These are phyloP conservation scores for Rhyacichthys aspro DNA, from an alignment of 2,797 vertebrate species.

Conservation along the genomic window DNA sequence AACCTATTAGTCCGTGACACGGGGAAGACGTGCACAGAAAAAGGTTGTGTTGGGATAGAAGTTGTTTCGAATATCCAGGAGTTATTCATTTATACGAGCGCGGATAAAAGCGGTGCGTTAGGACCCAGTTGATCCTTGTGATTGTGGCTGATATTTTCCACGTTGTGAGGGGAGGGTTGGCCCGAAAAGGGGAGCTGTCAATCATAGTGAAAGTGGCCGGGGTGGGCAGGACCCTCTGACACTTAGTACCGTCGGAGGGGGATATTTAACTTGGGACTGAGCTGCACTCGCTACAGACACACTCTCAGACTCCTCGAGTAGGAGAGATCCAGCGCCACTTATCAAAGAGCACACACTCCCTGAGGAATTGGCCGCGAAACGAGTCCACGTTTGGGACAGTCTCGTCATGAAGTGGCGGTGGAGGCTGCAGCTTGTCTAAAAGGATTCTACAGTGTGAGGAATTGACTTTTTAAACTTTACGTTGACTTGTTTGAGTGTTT, in stretches of 20 bases:
- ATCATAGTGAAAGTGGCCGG: slow-evolving; percentile 82
- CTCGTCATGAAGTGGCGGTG: slow-evolving; percentile 62
- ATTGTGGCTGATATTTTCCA: slow-evolving; percentile 80
- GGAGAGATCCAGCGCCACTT: slow-evolving; percentile 70
- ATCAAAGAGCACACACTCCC: slow-evolving; percentile 68
- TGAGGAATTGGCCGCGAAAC: slow-evolving; percentile 63
- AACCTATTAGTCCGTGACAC: slow-evolving; percentile 65
- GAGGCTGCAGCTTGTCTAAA: slow-evolving; percentile 57
- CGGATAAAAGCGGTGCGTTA: slow-evolving; percentile 60
- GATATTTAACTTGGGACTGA: slow-evolving; percentile 85
- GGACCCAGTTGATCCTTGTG: slow-evolving; percentile 75
- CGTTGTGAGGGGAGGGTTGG: slow-evolving; percentile 66
- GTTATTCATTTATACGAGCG: slow-evolving; percentile 24
- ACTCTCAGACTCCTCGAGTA: slow-evolving; percentile 75
- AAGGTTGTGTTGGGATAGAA: neutral
- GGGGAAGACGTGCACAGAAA: slow-evolving; percentile 6
- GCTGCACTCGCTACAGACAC: slow-evolving; percentile 79
- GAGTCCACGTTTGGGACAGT: slow-evolving; percentile 59
- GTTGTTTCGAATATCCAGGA: neutral
- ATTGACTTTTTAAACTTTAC: slow-evolving; percentile 51
- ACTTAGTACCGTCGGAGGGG: slow-evolving; percentile 80
- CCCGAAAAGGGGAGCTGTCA: slow-evolving; percentile 69
- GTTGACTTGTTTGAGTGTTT: slow-evolving; percentile 27
- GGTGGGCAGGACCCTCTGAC: slow-evolving; percentile 80
- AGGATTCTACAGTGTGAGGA: slow-evolving; percentile 58